These are phyloP conservation scores for Sitta europaea DNA, from an alignment of 2,113 vertebrate species.

Conservation along the genomic window DNA sequence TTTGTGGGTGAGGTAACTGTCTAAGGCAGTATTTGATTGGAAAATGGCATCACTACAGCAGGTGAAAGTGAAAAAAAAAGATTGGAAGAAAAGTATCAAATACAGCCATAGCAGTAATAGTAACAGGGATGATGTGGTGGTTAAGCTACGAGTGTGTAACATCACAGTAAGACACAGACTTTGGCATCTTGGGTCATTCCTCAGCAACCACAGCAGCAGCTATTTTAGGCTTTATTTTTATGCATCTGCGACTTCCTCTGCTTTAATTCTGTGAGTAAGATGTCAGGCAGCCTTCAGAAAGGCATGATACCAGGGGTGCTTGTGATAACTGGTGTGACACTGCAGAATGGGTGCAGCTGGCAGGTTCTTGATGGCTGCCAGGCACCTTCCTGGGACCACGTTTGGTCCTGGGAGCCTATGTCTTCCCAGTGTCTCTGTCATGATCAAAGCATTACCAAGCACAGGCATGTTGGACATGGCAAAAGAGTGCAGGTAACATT, in stretches of 20 bases:
- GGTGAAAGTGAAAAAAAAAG: not conserved
- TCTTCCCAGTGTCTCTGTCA: fast-evolving
- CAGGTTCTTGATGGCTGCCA: not conserved
- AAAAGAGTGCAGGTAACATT: not conserved
- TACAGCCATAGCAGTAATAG: not conserved
- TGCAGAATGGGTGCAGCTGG: not conserved
- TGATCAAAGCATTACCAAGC: not conserved
- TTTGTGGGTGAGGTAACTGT: not conserved
- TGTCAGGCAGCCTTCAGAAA: not conserved
- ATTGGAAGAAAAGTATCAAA: not conserved
- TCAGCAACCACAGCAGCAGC: not conserved
- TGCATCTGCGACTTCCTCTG: not conserved
- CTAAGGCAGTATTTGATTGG: not conserved
- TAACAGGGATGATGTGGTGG: not conserved
- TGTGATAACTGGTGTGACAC: not conserved
- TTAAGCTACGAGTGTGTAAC: not conserved
- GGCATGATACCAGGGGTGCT: not conserved
- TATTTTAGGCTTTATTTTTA: not conserved
- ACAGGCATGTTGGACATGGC: fast-evolving
- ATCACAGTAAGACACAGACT: fast-evolving
- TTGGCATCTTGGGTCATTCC: not conserved
- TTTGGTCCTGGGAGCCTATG: not conserved
- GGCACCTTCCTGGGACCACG: fast-evolving
- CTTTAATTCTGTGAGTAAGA: not conserved
- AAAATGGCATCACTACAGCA: not conserved